Conservation (phyloP, 2,113 vertebrate genomes). For the Chionomys nivalis region DNA sequence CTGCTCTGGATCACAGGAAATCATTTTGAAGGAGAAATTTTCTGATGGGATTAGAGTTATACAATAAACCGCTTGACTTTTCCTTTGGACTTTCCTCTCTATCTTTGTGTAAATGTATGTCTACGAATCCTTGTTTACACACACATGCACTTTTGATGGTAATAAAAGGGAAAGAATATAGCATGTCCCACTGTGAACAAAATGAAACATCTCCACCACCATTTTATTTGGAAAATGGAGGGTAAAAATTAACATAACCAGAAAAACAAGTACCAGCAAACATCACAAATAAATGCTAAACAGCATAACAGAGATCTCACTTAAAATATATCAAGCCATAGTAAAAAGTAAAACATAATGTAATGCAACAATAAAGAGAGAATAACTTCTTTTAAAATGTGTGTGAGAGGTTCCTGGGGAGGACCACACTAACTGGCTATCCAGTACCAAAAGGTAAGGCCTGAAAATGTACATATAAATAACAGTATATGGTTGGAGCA, state of each 20-base stretch:
- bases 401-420: background rate
- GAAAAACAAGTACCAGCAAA: background rate
- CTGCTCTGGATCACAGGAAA: conserved; percentile 43
- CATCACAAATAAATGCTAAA: background rate
- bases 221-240: background rate
- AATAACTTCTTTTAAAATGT: background rate
- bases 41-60: background rate
- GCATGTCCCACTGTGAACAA: background rate
- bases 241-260: background rate
- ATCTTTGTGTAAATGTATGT: background rate
- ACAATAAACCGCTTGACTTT: conserved; percentile 2
- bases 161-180: background rate
- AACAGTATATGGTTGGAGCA: too few species aligned
- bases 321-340: background rate
- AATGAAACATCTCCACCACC: background rate
- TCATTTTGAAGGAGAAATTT: conserved; percentile 9
- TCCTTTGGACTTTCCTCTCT: background rate
- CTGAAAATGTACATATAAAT: too few species aligned
- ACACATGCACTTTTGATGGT: background rate
- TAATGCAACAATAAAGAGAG: background rate
- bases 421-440: background rate
- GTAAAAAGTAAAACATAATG: background rate
- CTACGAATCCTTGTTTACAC: background rate
- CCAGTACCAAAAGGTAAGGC: background rate
- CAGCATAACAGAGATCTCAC: background rate